These are phyloP conservation scores for Spodoptera littoralis DNA, from an alignment of 2,888 invertebrate species.

Conservation along the genomic window DNA sequence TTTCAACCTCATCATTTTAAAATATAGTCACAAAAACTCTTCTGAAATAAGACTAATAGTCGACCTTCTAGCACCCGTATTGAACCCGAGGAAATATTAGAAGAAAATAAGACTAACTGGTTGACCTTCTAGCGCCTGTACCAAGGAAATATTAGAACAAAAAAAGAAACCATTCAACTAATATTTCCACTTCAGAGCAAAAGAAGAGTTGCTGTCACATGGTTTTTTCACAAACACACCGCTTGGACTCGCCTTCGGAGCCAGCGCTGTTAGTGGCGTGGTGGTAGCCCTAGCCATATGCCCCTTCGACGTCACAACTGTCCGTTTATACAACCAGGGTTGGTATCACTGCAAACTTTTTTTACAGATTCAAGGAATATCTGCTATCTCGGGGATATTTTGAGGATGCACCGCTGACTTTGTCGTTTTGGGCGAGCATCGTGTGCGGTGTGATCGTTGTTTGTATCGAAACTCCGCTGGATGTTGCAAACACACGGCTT, in stretches of 20 bases:
- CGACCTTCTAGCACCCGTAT: background rate
- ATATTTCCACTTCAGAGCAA: constrained; percentile 70
- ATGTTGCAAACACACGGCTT: constrained; percentile 95
- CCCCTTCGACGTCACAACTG: constrained; percentile 95
- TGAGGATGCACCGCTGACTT: constrained; percentile 88
- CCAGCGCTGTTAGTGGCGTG: constrained; percentile 93
- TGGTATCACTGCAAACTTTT: constrained; percentile 62
- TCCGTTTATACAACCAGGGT: constrained; percentile 97
- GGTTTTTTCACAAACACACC: constrained; percentile 72
- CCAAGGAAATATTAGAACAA: constrained; percentile 20
- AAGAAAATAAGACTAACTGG: background rate
- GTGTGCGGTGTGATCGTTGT: constrained; percentile 93
- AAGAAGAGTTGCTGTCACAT: constrained; percentile 74
- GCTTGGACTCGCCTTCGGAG: constrained; percentile 80
- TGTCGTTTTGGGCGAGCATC: constrained; percentile 92
- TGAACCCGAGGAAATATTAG: constrained; percentile 18
- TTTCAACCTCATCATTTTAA: too few relatives aligned
- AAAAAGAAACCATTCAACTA: constrained; percentile 12
- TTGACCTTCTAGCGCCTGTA: background rate
- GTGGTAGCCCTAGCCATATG: constrained; percentile 93
- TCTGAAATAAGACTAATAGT: too few relatives aligned
- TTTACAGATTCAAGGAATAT: constrained; percentile 79
- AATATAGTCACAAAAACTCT: too few relatives aligned
- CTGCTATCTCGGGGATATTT: constrained; percentile 73
- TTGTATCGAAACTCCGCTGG: constrained; percentile 95